phyloP scores from a whole-genome alignment of 2,113 vertebrate species.

The Syngnathus floridae region DNA sequence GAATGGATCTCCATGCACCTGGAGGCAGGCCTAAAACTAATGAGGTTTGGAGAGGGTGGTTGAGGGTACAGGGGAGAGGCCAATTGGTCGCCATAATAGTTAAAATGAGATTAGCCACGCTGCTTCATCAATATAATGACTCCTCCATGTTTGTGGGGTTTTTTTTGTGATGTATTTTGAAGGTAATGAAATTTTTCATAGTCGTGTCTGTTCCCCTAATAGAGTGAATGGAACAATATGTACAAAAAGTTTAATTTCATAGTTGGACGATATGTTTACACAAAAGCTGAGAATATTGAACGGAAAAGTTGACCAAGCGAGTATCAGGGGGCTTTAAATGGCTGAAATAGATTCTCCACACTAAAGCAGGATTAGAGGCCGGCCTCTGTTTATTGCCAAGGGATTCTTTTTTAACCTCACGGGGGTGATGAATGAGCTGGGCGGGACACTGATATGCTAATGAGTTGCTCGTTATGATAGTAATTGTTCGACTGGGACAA shows the following conservation, averaged over 20 bases:
- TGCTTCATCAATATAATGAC: neutral
- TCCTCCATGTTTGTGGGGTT: neutral
- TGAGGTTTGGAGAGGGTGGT: constrained; percentile 17
- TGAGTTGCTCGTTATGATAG: constrained; percentile 5
- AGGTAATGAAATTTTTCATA: no score
- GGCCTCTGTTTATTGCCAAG: constrained; percentile 54
- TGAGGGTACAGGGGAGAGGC: neutral
- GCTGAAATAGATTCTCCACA: constrained; percentile 59
- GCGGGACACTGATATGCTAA: constrained; percentile 15
- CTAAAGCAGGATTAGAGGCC: constrained; percentile 69
- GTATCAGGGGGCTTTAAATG: constrained; percentile 55
- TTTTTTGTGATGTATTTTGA: no score
- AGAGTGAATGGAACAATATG: no score
- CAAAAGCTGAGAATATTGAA: neutral
- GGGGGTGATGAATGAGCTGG: constrained; percentile 6
- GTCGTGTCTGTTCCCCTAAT: no score
- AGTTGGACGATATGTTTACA: neutral
- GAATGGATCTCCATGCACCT: constrained; percentile 50
- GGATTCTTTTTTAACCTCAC: constrained; percentile 62
- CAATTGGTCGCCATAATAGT: neutral
- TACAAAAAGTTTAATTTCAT: no score
- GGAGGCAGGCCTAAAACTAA: constrained; percentile 30
- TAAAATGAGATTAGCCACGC: neutral
- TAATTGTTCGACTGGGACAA: neutral
- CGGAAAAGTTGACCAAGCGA: constrained; percentile 10